Percentiles rank a stretch among this genome's conserved stretches.
phyloP scores from a whole-genome alignment of 30 jellyfish, hydroid and myxozoan species.

The Catostylus mosaicus region DNA sequence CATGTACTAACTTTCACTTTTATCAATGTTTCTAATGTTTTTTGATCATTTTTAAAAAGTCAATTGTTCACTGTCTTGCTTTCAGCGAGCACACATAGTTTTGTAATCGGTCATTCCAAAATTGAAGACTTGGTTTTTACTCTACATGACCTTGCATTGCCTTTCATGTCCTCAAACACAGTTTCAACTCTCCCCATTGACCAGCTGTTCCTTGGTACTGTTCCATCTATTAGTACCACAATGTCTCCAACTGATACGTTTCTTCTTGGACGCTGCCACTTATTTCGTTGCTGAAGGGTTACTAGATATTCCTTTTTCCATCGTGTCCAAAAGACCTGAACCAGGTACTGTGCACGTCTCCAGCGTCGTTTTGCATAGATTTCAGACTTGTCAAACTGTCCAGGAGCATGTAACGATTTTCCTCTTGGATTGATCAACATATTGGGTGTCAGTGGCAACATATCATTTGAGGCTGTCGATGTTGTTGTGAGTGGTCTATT shows the following conservation, averaged over 20 bases:
- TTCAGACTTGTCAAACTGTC: conserved; percentile 31
- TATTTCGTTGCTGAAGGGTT: conserved; percentile 22
- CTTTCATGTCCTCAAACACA: not conserved
- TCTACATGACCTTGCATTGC: not conserved
- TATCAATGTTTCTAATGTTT: not conserved
- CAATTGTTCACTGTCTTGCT: too few species aligned
- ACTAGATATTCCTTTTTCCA: conserved; percentile 40
- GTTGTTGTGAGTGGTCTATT: conserved; percentile 38
- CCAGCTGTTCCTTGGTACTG: not conserved
- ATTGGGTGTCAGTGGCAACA: conserved; percentile 32
- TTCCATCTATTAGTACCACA: conserved; percentile 12
- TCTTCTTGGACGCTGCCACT: conserved; percentile 29
- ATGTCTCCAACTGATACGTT: conserved; percentile 33
- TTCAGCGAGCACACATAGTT: not conserved
- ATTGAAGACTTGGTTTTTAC: not conserved
- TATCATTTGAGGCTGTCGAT: conserved; percentile 26
- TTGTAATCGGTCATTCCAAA: not conserved
- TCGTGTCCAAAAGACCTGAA: conserved; percentile 43
- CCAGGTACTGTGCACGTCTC: conserved; percentile 39
- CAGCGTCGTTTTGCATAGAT: conserved; percentile 27
- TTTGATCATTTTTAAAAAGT: not conserved
- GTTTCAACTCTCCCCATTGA: not conserved
- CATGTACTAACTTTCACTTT: not conserved
- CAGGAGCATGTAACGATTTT: conserved; percentile 1
- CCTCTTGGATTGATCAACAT: conserved; percentile 14